A percentile compares a stretch with the other conserved stretches of the same genome.
Evolutionary conservation across 1,140 invertebrate genomes (phyloP).

Genomic region (Megalonaias nervosa): DNA sequence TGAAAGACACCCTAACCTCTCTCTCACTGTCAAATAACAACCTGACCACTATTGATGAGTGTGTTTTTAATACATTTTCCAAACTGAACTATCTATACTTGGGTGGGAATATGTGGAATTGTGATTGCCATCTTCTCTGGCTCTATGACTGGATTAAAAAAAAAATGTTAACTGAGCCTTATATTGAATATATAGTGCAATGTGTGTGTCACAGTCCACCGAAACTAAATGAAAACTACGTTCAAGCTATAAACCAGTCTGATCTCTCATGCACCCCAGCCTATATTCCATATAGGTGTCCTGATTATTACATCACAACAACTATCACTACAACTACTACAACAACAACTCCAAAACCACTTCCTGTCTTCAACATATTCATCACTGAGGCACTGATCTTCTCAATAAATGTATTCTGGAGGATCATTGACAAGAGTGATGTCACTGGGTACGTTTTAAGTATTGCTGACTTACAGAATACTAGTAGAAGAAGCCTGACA

Average conservation of each 20-base stretch:
- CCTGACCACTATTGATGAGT: constrained; percentile 47
- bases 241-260: constrained; percentile 3
- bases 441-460: constrained; percentile 25
- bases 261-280: background rate
- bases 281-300: background rate
- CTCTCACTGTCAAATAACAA: constrained; percentile 45
- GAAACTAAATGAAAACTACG: constrained; percentile 2
- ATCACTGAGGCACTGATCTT: constrained; percentile 5
- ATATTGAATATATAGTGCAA: constrained; percentile 3
- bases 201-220: constrained; percentile 16
- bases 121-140: constrained; percentile 54
- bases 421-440: constrained; percentile 8
- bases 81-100: constrained; percentile 39
- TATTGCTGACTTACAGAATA: background rate
- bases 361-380: constrained; percentile 1
- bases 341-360: constrained; percentile 16
- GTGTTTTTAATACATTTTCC: constrained; percentile 48
- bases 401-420: constrained; percentile 31
- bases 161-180: background rate
- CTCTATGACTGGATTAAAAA: constrained; percentile 41
- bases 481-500: background rate
- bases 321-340: constrained; percentile 38
- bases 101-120: constrained; percentile 42
- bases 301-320: constrained; percentile 22
- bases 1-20: constrained; percentile 38